These are phyloP conservation scores for Deilephila elpenor DNA, from an alignment of 2,888 invertebrate genomes.

Conservation along the genomic window DNA sequence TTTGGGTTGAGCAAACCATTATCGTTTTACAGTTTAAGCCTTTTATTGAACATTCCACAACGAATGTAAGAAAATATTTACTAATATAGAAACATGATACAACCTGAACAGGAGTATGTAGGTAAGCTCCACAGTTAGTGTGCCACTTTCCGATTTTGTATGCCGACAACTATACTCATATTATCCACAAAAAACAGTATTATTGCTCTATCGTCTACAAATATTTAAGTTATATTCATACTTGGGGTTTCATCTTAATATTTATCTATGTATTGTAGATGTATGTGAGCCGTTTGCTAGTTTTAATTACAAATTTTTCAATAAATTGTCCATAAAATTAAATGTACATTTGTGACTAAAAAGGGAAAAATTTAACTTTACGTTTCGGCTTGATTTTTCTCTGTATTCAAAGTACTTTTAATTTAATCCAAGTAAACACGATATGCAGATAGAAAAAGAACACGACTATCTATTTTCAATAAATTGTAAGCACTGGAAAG, in stretches of 20 bases:
- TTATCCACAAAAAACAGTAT: too few relatives aligned
- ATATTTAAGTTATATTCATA: background rate
- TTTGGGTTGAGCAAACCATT: too few relatives aligned
- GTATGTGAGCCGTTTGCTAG: background rate
- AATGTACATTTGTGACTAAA: background rate
- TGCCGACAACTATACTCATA: background rate
- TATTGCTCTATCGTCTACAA: too few relatives aligned
- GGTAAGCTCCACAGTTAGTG: background rate
- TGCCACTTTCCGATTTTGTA: background rate
- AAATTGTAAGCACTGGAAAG: conserved; percentile 25
- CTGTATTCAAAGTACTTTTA: background rate
- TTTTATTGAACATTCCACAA: too few relatives aligned
- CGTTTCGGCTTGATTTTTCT: background rate
- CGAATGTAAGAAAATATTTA: too few relatives aligned
- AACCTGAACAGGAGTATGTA: background rate
- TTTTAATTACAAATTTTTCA: background rate
- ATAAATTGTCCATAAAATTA: background rate
- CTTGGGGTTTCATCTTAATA: background rate
- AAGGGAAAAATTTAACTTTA: background rate
- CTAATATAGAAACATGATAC: background rate
- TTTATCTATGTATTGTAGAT: background rate
- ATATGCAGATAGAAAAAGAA: conserved; percentile 12
- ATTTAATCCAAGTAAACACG: background rate
- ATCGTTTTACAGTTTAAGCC: too few relatives aligned
- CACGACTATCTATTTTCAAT: conserved; percentile 13